A percentile compares a stretch with the other conserved stretches of the same genome.
These are phyloP conservation scores for Drosophila micromelanica DNA, from an alignment of 1,140 invertebrate species.

Conservation along the genomic window DNA sequence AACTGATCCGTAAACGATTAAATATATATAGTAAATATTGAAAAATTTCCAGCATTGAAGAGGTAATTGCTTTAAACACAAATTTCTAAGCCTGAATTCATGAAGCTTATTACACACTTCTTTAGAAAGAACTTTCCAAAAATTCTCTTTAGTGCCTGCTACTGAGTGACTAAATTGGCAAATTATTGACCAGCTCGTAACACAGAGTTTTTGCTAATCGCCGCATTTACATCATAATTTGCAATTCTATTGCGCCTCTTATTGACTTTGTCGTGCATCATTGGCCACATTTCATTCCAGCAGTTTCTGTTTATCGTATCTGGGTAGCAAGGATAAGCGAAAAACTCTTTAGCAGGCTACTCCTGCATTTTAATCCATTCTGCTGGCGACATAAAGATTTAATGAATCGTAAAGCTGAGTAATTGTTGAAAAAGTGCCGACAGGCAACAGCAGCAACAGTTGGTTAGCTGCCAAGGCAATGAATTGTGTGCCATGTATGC, in stretches of 20 bases:
- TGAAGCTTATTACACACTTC: too few species aligned
- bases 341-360: conserved; percentile 19
- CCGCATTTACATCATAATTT: conserved; percentile 55
- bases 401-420: conserved; percentile 79
- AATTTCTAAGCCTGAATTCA: too few species aligned
- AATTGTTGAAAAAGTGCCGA: conserved; percentile 59
- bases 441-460: conserved; percentile 29
- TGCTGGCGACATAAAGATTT: conserved; percentile 71
- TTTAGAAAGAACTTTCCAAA: too few species aligned
- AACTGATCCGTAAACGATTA: too few species aligned
- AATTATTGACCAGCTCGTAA: conserved; percentile 39
- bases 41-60: too few species aligned
- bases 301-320: background rate
- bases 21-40: too few species aligned
- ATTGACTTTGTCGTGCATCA: conserved; percentile 28
- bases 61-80: too few species aligned
- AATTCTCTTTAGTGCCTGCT: too few species aligned
- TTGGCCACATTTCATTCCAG: conserved; percentile 63
- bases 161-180: conserved; percentile 47
- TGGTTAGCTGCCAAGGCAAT: conserved; percentile 24
- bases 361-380: conserved; percentile 73
- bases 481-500: conserved; percentile 1
- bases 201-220: conserved; percentile 25
- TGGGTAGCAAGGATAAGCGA: background rate
- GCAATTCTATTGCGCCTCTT: conserved; percentile 48